Percentiles rank a stretch among this genome's conserved stretches.
Conservation (phyloP, 2,797 vertebrate species). For the Petrocephalus sullivani region DNA sequence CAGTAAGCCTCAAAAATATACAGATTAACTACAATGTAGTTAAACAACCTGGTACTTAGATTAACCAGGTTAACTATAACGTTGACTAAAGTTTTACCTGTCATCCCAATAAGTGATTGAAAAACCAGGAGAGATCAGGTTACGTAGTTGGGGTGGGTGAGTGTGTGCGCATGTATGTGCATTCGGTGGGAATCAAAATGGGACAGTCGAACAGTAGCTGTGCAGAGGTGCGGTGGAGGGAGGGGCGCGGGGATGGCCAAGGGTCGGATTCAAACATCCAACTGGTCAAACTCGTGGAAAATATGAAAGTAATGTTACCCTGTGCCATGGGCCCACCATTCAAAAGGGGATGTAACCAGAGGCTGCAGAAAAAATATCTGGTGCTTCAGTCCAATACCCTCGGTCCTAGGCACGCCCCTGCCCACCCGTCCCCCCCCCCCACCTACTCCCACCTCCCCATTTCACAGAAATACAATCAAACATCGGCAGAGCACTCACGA, state of each 20-base stretch:
- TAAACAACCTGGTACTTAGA: background rate
- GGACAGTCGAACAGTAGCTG: background rate
- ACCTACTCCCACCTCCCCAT: too few relatives aligned
- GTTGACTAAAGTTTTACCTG: background rate
- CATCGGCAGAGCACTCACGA: background rate
- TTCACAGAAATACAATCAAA: background rate
- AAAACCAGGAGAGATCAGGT: background rate
- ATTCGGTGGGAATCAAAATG: background rate
- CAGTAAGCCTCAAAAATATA: background rate
- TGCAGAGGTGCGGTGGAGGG: background rate
- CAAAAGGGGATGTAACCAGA: background rate
- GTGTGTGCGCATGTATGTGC: background rate
- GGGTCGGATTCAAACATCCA: background rate
- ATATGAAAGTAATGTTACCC: background rate
- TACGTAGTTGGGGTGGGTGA: background rate
- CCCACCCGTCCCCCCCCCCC: background rate
- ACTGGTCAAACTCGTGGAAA: background rate
- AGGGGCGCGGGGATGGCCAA: background rate
- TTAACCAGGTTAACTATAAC: background rate
- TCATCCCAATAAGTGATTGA: background rate
- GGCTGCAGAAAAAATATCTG: background rate
- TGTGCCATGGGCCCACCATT: background rate
- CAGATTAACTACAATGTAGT: background rate
- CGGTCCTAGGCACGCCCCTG: background rate
- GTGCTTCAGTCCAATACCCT: background rate